Evolutionary conservation across 1,140 invertebrate species (phyloP), one percentile per base, ranked within the genome.

Genomic region (Pseudoatta argentina): DNA sequence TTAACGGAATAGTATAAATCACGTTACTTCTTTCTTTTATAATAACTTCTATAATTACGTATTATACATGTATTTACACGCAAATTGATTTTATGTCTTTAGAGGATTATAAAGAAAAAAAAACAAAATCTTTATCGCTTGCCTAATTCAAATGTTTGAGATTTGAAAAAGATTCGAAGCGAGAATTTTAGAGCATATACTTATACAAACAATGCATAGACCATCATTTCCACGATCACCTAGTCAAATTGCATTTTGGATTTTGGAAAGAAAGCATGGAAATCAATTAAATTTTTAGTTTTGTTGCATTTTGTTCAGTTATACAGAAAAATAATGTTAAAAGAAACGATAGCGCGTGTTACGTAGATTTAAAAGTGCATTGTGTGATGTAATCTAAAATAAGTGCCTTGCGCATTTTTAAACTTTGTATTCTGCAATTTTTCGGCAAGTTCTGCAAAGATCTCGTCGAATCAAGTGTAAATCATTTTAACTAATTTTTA

Each of bases 311-410:
- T 39, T 3, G n/a, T 39, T 57, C 16, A 61, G n/a, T 75, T 59
- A 39, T 12, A 39, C 27, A 30, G 18, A 24, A 75, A 75, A 24
- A 16, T 73, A 14, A 75, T 21, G 16, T 61, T 59, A 24, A 75
- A 75, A 16, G 21, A 14, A 69, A 69, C 5, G 30, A 66, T 67
- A 67, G n/a, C n/a, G n/a, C n/a, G 14, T 69, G 39, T 69, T 69
- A 69, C 0, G 14, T 69, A 51, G 39, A 69, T 24, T 48, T 48
- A 72, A 75, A 39, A 59, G 6, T 75, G n/a, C 55, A 75, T 71
- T 63, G 44, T 48, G 34, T 87, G 66, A 85, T 85, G 71, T 86
- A 81, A 86, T 85, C 73, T 86, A 59, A 76, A 63, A 21, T 79
- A 71, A 44, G 85, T 86, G 76, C 76, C 75, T 86, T 86, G 78